These are phyloP conservation scores for Morpho achilles DNA, from an alignment of 2,888 invertebrate genomes.

Conservation along the genomic window DNA sequence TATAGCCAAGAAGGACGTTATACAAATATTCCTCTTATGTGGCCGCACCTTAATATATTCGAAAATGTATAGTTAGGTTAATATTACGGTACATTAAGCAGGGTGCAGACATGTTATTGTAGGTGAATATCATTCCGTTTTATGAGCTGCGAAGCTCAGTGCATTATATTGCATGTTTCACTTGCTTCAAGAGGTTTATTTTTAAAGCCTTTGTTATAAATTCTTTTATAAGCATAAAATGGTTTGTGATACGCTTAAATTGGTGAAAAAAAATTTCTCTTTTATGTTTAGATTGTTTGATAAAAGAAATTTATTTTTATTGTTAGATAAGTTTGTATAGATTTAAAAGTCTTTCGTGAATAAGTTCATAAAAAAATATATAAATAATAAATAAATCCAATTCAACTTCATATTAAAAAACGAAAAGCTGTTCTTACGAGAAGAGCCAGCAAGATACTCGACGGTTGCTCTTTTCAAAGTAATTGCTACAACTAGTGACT, in stretches of 20 bases:
- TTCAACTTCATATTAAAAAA: not conserved
- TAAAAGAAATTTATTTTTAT: too few species aligned
- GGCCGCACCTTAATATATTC: slow-evolving; percentile 8
- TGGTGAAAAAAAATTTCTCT: not conserved
- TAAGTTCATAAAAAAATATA: not conserved
- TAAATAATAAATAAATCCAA: not conserved
- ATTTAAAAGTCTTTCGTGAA: too few species aligned
- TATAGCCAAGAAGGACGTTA: too few species aligned
- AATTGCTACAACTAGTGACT: too few species aligned
- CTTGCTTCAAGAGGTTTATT: slow-evolving; percentile 11
- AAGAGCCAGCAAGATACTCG: too few species aligned
- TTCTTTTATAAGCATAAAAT: slow-evolving; percentile 1
- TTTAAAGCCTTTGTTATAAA: slow-evolving; percentile 9
- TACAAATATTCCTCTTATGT: not conserved
- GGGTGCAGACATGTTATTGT: slow-evolving; percentile 33
- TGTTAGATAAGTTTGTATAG: too few species aligned
- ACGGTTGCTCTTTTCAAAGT: too few species aligned
- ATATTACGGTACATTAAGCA: slow-evolving; percentile 38
- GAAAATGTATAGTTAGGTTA: slow-evolving; percentile 20
- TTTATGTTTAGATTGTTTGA: not conserved
- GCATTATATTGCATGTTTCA: slow-evolving; percentile 17
- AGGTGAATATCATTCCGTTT: slow-evolving; percentile 28
- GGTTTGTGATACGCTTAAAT: not conserved
- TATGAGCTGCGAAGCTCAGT: slow-evolving; percentile 30
- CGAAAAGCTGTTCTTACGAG: not conserved